Conservation (phyloP, 2,113 vertebrate species). For the Myotis lucifugus region DNA sequence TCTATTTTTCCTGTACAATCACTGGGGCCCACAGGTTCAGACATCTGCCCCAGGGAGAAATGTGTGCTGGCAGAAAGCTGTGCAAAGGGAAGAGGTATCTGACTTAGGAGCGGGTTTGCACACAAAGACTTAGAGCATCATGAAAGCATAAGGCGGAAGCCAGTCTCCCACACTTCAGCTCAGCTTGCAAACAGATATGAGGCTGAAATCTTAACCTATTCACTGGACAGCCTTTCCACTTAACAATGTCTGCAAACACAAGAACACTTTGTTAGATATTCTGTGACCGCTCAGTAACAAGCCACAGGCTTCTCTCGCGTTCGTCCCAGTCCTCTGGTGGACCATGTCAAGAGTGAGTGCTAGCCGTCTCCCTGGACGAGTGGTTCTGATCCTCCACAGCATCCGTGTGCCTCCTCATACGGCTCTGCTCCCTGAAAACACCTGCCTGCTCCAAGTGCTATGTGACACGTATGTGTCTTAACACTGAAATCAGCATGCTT, state of each 20-base stretch:
- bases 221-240: not conserved
- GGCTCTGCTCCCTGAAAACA: not conserved
- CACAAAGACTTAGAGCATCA: not conserved
- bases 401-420: not conserved
- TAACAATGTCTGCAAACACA: not conserved
- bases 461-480: not conserved
- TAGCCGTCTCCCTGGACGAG: not conserved
- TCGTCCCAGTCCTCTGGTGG: not conserved
- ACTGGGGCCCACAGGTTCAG: not conserved
- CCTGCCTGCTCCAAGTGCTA: not conserved
- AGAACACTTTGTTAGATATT: not conserved
- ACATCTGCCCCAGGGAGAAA: not conserved
- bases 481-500: not conserved
- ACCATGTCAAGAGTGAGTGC: not conserved
- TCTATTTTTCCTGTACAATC: not conserved
- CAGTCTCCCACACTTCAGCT: not conserved
- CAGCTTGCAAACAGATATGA: not conserved
- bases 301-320: not conserved
- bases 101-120: not conserved
- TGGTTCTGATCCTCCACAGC: not conserved
- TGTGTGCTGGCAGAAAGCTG: rapidly evolving
- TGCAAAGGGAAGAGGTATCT: not conserved
- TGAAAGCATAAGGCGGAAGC: not conserved
- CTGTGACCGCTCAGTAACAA: not conserved
- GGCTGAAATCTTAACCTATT: not conserved